Evolutionary conservation across 2,113 vertebrate species (phyloP).

Genomic region (Atractosteus spatula): DNA sequence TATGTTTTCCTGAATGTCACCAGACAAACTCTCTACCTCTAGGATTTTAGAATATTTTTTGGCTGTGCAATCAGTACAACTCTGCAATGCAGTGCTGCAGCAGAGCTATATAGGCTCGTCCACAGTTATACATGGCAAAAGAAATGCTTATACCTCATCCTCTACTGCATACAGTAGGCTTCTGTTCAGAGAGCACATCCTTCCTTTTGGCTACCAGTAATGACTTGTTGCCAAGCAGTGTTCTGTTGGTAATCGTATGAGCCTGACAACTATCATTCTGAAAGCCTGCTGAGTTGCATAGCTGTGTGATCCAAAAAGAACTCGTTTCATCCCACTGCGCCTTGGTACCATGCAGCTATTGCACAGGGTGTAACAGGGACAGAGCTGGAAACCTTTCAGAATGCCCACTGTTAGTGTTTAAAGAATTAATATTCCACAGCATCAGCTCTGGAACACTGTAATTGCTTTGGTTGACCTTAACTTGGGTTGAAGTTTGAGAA

Average conservation of each 20-base stretch:
- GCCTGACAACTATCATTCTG: conserved; percentile 46
- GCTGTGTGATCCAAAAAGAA: conserved; percentile 10
- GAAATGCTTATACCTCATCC: conserved; percentile 2
- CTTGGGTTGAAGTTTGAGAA: conserved; percentile 2
- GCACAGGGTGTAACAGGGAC: neutral
- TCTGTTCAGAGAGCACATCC: conserved; percentile 20
- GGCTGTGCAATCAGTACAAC: too few relatives aligned
- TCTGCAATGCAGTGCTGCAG: too few relatives aligned
- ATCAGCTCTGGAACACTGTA: conserved; percentile 1
- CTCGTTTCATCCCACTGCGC: conserved; percentile 20
- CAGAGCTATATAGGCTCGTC: neutral
- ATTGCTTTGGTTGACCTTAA: conserved; percentile 9
- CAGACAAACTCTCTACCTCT: too few relatives aligned
- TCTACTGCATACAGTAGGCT: conserved; percentile 8
- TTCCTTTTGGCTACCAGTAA: conserved; percentile 31
- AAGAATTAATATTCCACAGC: conserved; percentile 40
- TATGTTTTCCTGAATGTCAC: too few relatives aligned
- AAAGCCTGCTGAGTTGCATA: conserved; percentile 32
- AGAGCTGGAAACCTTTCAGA: neutral
- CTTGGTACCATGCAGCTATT: conserved; percentile 20
- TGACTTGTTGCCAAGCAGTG: conserved; percentile 48
- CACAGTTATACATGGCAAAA: neutral
- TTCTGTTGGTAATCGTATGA: conserved; percentile 40
- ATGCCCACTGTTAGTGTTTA: conserved; percentile 33
- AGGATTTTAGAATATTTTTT: too few relatives aligned